phyloP scores from a whole-genome alignment of 2,113 vertebrate genomes.

The Tychaedon coryphoeus region DNA sequence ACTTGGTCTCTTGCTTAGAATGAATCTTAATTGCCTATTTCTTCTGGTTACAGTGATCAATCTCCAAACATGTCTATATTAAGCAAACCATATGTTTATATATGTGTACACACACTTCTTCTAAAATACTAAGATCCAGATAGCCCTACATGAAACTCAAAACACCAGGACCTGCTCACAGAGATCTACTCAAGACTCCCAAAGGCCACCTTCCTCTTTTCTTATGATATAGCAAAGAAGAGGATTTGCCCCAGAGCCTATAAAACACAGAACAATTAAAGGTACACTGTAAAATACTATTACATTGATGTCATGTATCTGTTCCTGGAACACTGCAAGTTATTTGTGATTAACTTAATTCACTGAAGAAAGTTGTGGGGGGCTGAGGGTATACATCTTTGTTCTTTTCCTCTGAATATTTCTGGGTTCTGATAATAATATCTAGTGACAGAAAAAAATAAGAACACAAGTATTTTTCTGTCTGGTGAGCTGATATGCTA shows the following conservation, averaged over 20 bases:
- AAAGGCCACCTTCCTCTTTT: not conserved
- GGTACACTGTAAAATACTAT: not conserved
- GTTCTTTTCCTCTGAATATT: not conserved
- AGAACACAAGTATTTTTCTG: not conserved
- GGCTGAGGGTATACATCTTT: not conserved
- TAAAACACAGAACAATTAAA: not conserved
- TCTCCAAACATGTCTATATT: not conserved
- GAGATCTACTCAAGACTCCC: not conserved
- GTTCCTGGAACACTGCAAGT: not conserved
- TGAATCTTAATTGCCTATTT: not conserved
- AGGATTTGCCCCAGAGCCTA: not conserved
- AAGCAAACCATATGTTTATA: not conserved
- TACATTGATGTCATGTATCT: not conserved
- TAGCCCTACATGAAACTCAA: not conserved
- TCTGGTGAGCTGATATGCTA: not conserved
- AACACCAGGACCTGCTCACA: not conserved
- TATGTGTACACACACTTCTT: not conserved
- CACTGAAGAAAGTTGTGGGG: not conserved
- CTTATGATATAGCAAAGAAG: not conserved
- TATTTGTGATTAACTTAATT: not conserved
- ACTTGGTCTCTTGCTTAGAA: not conserved
- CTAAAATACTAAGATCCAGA: not conserved
- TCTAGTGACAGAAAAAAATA: not conserved
- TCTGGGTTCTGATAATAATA: not conserved
- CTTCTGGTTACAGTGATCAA: not conserved